Evolutionary conservation across 2,113 vertebrate genomes (phyloP).

Genomic region (Anguilla rostrata): DNA sequence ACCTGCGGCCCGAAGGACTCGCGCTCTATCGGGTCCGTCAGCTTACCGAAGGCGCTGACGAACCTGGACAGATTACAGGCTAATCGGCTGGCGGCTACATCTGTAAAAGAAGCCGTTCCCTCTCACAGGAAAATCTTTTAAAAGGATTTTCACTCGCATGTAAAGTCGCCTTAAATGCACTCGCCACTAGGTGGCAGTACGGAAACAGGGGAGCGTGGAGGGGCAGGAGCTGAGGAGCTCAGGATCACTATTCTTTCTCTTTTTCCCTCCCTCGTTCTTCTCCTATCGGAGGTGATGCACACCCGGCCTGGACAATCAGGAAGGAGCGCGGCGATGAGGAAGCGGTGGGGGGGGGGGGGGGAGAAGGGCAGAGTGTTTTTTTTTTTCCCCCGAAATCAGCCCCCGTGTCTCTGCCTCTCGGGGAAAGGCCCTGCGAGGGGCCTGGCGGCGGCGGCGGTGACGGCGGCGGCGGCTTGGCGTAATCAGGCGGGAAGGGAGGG

Average conservation of each 20-base stretch:
- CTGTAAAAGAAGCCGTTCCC: not conserved
- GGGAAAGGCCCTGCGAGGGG: not conserved
- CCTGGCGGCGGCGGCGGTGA: no score
- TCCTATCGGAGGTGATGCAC: not conserved
- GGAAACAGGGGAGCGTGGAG: not conserved
- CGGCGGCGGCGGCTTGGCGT: no score
- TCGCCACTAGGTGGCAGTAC: slow-evolving; percentile 27
- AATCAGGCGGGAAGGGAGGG: not conserved
- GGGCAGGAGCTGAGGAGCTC: not conserved
- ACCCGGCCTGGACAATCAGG: not conserved
- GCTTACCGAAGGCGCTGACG: not conserved
- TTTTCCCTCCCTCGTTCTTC: not conserved
- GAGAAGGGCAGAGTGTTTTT: not conserved
- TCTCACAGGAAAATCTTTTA: not conserved
- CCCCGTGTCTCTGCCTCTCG: not conserved
- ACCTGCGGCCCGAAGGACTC: no score
- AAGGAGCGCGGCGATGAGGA: not conserved
- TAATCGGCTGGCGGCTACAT: slow-evolving; percentile 6
- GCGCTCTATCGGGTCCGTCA: no score
- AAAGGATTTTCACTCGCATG: not conserved
- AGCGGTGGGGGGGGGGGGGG: not conserved
- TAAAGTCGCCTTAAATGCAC: not conserved
- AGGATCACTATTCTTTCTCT: not conserved
- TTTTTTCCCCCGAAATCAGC: not conserved
- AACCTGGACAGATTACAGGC: not conserved